A percentile compares a stretch with the other conserved stretches of the same genome.
Evolutionary conservation across 1,140 invertebrate genomes (phyloP).

Genomic region (Anastatus disparis): DNA sequence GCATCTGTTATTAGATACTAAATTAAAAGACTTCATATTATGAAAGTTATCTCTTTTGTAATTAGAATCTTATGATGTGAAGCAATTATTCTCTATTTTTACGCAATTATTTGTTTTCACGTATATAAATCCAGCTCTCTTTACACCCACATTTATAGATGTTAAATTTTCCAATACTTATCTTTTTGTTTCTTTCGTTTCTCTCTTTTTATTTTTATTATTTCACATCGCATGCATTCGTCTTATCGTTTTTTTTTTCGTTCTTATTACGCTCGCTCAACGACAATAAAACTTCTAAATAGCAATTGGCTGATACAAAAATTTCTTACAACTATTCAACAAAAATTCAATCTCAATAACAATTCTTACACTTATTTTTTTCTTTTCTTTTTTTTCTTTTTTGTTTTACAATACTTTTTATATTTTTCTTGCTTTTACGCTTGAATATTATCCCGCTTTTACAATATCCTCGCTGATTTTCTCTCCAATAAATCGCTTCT

Average conservation of each 20-base stretch:
- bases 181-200: background rate
- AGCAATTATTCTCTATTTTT: too few species aligned
- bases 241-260: background rate
- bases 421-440: background rate
- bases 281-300: constrained; percentile 38
- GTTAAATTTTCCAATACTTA: too few species aligned
- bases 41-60: too few species aligned
- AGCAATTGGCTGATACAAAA: constrained; percentile 58
- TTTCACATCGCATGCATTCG: background rate
- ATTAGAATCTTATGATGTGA: too few species aligned
- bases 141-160: too few species aligned
- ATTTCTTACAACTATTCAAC: constrained; percentile 63
- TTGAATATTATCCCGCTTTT: background rate
- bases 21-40: too few species aligned
- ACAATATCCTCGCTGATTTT: too few species aligned
- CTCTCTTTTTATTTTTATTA: background rate
- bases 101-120: too few species aligned
- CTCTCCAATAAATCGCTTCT: too few species aligned
- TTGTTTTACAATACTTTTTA: background rate
- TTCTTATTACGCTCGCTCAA: background rate
- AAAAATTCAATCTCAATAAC: constrained; percentile 59
- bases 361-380: constrained; percentile 53
- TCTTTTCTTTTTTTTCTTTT: constrained; percentile 11
- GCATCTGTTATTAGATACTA: too few species aligned
- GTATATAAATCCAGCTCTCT: too few species aligned